Conservation (phyloP, 2,113 vertebrate genomes). For the Gadus chalcogrammus region DNA sequence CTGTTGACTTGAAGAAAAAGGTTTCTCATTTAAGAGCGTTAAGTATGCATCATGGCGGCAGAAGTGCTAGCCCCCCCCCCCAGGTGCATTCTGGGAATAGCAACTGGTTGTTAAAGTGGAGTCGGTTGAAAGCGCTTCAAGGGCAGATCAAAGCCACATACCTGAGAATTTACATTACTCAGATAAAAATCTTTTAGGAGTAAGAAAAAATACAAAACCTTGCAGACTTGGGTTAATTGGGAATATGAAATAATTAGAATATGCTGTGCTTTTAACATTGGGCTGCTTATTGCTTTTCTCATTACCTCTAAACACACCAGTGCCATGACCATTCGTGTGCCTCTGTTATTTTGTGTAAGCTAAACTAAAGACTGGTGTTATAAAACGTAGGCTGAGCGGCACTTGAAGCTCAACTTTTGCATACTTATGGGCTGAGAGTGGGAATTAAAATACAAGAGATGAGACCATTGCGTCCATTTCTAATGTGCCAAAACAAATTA, state of each 20-base stretch:
- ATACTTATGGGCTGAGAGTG: too few relatives aligned
- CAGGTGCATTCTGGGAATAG: slow-evolving; percentile 52
- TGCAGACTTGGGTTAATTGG: slow-evolving; percentile 36
- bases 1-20: not conserved
- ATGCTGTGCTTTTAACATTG: slow-evolving; percentile 23
- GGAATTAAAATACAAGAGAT: too few relatives aligned
- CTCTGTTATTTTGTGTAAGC: not conserved
- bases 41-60: not conserved
- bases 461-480: too few relatives aligned
- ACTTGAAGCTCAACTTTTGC: too few relatives aligned
- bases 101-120: slow-evolving; percentile 56
- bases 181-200: slow-evolving; percentile 54
- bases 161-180: slow-evolving; percentile 55
- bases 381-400: too few relatives aligned
- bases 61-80: not conserved
- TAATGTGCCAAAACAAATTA: too few relatives aligned
- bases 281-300: slow-evolving; percentile 5
- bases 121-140: slow-evolving; percentile 59
- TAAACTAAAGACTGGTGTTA: too few relatives aligned
- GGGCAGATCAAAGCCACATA: slow-evolving; percentile 64
- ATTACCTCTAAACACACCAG: slow-evolving; percentile 10
- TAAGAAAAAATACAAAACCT: slow-evolving; percentile 40
- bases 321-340: not conserved
- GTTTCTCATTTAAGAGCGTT: not conserved
- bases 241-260: slow-evolving; percentile 45